Conservation (phyloP, 2,797 vertebrate genomes). For the Limnodromus scolopaceus region DNA sequence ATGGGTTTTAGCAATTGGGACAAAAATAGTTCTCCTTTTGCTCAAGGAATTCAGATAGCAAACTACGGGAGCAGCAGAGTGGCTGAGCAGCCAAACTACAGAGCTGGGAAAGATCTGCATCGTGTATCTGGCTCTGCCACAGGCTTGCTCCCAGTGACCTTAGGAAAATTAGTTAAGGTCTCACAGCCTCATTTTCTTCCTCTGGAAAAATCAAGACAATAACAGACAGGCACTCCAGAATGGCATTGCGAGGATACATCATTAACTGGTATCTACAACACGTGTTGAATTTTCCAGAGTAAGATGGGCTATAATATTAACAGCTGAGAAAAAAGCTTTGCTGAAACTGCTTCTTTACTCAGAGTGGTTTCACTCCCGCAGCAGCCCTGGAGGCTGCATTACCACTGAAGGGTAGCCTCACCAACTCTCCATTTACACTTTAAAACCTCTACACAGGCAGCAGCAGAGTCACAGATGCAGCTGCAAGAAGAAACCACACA, state of each 20-base stretch:
- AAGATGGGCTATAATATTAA: neutral
- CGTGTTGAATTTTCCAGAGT: neutral
- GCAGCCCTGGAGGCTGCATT: conserved; percentile 58
- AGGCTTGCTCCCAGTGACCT: neutral
- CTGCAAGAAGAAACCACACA: conserved; percentile 83
- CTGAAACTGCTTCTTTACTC: conserved; percentile 19
- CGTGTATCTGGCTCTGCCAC: neutral
- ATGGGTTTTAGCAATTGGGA: conserved; percentile 2
- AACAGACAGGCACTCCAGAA: neutral
- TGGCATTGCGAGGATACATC: neutral
- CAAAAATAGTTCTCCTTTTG: conserved; percentile 33
- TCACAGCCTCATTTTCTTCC: neutral
- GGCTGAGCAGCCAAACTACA: neutral
- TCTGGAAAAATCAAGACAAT: neutral
- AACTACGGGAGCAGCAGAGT: conserved; percentile 1
- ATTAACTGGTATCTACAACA: neutral
- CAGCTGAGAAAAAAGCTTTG: neutral
- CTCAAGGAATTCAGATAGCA: conserved; percentile 12
- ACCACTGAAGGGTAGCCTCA: conserved; percentile 66
- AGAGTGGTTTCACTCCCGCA: conserved; percentile 29
- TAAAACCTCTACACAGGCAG: conserved; percentile 63
- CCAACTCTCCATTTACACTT: conserved; percentile 72
- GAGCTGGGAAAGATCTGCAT: conserved; percentile 1
- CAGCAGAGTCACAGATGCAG: conserved; percentile 77
- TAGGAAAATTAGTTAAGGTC: neutral